Percentiles rank a stretch among this genome's conserved stretches.
phyloP scores from a whole-genome alignment of 2,888 invertebrate genomes.

The Brachylomia viminalis region DNA sequence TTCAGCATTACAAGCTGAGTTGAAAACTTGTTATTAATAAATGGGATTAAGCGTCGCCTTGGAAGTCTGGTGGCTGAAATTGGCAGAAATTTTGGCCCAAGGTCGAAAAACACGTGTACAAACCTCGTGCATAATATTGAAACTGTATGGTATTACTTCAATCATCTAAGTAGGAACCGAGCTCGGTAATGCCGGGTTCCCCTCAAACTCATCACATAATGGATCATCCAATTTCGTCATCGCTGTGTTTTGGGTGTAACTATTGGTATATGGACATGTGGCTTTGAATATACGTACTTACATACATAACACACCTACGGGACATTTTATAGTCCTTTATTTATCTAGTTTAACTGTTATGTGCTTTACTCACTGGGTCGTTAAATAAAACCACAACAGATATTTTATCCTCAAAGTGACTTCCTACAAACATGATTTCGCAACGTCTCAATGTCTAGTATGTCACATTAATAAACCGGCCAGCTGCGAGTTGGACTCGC shows the following conservation, averaged over 20 bases:
- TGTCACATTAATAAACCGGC: not conserved
- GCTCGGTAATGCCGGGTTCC: constrained; percentile 1
- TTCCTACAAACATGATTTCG: not conserved
- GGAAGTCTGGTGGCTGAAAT: constrained; percentile 29
- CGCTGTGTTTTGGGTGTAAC: constrained; percentile 8
- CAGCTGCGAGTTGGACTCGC: not conserved
- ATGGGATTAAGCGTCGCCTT: constrained; percentile 44
- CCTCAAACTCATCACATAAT: constrained; percentile 25
- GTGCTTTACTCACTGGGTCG: not conserved
- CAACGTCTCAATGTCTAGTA: not conserved
- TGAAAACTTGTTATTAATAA: constrained; percentile 32
- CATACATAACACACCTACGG: not conserved
- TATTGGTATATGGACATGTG: constrained; percentile 27
- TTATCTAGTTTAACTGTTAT: not conserved
- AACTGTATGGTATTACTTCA: constrained; percentile 2
- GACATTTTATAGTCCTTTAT: constrained; percentile 2
- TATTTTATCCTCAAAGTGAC: constrained; percentile 17
- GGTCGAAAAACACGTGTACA: constrained; percentile 15
- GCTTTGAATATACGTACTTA: not conserved
- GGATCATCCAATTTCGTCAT: constrained; percentile 36
- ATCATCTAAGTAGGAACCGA: constrained; percentile 36
- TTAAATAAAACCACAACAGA: constrained; percentile 10
- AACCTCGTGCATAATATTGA: constrained; percentile 3
- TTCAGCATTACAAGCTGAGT: not conserved
- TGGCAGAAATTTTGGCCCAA: constrained; percentile 34